Conservation (phyloP, 2,113 vertebrate species). For the Lamprotornis superbus region DNA sequence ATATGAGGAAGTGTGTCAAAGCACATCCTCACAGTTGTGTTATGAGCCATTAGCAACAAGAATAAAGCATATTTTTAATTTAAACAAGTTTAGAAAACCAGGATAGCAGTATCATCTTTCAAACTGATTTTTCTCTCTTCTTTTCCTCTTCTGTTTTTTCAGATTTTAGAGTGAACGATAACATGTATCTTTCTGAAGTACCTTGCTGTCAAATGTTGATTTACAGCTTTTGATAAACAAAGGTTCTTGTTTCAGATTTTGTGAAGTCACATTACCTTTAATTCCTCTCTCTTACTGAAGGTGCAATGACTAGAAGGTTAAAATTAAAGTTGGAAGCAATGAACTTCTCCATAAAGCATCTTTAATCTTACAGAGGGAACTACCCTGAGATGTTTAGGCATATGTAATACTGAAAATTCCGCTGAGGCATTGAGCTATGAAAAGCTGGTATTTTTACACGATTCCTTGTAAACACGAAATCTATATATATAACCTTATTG, state of each 20-base stretch:
- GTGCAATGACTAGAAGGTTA: not conserved
- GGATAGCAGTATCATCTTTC: not conserved
- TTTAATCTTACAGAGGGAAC: not conserved
- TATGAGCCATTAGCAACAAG: not conserved
- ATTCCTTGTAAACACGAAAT: not conserved
- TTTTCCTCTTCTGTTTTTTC: rapidly evolving
- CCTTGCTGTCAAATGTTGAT: not conserved
- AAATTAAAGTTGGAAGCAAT: not conserved
- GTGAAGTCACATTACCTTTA: not conserved
- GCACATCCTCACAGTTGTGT: not conserved
- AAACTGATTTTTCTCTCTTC: not conserved
- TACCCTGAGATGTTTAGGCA: not conserved
- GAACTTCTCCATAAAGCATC: not conserved
- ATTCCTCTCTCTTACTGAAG: not conserved
- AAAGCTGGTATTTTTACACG: not conserved
- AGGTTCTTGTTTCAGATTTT: not conserved
- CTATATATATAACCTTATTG: not conserved
- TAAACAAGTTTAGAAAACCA: not conserved
- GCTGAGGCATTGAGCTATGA: not conserved
- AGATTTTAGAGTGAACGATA: not conserved
- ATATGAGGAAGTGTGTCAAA: not conserved
- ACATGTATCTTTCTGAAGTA: not conserved
- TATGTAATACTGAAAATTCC: not conserved
- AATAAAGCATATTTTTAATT: not conserved
- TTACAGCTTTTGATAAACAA: not conserved